Evolutionary conservation across 2,797 vertebrate species (phyloP).

Genomic region (Karalla daura): DNA sequence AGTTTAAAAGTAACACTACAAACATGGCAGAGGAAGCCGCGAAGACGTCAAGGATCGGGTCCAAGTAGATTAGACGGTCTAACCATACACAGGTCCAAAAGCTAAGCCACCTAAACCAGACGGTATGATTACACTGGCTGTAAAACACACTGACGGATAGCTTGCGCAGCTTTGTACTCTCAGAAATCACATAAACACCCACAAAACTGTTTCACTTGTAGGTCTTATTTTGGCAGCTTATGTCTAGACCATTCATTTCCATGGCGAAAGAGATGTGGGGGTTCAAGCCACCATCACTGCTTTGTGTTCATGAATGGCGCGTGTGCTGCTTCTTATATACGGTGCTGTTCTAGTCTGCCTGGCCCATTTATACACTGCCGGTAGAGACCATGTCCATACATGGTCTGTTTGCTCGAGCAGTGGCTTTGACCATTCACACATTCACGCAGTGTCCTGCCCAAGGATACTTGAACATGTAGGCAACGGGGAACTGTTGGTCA

Average conservation of each 20-base stretch:
- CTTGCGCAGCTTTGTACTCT: background rate
- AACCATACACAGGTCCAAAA: conserved; percentile 52
- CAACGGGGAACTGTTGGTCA: too few relatives aligned
- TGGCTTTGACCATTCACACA: too few relatives aligned
- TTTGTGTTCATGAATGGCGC: too few relatives aligned
- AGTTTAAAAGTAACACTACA: conserved; percentile 85
- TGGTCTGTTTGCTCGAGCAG: too few relatives aligned
- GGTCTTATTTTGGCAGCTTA: background rate
- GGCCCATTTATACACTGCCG: too few relatives aligned
- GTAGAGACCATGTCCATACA: too few relatives aligned
- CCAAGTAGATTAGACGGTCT: conserved; percentile 73
- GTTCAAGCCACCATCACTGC: background rate
- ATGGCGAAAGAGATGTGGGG: background rate
- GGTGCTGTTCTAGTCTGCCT: too few relatives aligned
- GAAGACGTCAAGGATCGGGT: conserved; percentile 69
- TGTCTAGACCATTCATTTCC: background rate
- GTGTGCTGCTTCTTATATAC: too few relatives aligned
- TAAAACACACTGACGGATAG: background rate
- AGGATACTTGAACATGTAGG: too few relatives aligned
- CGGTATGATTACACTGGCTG: conserved; percentile 3
- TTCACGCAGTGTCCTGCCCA: too few relatives aligned
- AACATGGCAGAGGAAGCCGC: conserved; percentile 75
- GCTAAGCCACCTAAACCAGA: conserved; percentile 47
- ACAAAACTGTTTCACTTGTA: background rate
- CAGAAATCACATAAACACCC: background rate